A percentile compares a stretch with the other conserved stretches of the same genome.
These are phyloP conservation scores for Ciona savignyi DNA, from an alignment of 23 tunicate species.

Conservation along the genomic window DNA sequence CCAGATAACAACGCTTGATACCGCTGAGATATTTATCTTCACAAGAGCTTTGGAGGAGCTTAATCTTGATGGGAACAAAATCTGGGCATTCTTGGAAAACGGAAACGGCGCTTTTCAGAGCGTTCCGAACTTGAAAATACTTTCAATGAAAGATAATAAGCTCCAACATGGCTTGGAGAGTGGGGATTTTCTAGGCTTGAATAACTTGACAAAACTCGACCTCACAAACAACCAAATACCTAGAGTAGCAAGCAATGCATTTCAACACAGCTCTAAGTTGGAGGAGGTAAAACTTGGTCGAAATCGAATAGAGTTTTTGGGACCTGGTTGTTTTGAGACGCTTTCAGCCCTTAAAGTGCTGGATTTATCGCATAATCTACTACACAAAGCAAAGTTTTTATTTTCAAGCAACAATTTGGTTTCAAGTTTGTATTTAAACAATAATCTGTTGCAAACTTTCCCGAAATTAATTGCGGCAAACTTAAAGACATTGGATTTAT, in stretches of 20 bases:
- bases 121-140: not conserved
- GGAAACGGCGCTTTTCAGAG: constrained; percentile 1
- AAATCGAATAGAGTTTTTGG: constrained; percentile 12
- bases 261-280: not conserved
- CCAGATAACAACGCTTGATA: not conserved
- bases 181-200: constrained; percentile 1
- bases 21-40: not conserved
- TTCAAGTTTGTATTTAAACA: not conserved
- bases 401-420: not conserved
- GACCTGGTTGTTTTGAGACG: constrained; percentile 1
- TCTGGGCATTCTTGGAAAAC: not conserved
- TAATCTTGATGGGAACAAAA: constrained; percentile 5
- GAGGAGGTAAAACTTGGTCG: not conserved
- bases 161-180: not conserved
- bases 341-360: not conserved
- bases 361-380: constrained; percentile 11
- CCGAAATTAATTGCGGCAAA: not conserved
- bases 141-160: constrained; percentile 4
- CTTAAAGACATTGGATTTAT: not conserved
- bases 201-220: constrained; percentile 10
- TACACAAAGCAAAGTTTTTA: not conserved
- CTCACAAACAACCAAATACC: constrained; percentile 7
- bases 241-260: constrained; percentile 1
- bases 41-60: not conserved
- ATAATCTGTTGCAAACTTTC: not conserved